phyloP scores from a whole-genome alignment of 2,888 invertebrate species.

The Tanypteryx hageni region DNA sequence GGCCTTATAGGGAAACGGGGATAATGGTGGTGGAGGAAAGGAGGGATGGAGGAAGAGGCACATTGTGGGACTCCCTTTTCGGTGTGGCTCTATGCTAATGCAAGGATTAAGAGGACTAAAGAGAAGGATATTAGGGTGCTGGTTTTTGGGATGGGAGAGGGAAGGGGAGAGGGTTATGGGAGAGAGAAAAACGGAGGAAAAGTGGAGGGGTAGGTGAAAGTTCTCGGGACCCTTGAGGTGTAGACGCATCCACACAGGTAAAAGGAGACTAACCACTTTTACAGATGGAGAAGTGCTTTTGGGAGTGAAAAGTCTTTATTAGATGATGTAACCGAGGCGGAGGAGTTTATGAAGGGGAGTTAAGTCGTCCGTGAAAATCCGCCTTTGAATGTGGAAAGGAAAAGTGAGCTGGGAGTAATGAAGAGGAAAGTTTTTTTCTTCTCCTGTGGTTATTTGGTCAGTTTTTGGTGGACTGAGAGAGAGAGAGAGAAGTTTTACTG shows the following conservation, averaged over 20 bases:
- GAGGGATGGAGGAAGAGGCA: background rate
- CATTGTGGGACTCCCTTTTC: background rate
- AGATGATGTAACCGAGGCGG: background rate
- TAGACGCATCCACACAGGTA: background rate
- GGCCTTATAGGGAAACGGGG: background rate
- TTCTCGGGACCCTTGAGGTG: constrained; percentile 7
- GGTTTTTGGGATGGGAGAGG: constrained; percentile 15
- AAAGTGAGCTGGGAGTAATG: background rate
- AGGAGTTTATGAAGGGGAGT: constrained; percentile 27
- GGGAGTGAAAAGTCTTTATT: constrained; percentile 1
- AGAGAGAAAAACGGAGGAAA: background rate
- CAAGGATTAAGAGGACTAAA: constrained; percentile 36
- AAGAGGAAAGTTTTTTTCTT: background rate
- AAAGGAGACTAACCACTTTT: background rate
- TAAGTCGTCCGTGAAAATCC: background rate
- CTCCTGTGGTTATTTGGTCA: background rate
- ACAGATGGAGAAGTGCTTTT: background rate
- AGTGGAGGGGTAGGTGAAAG: background rate
- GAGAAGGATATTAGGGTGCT: constrained; percentile 34
- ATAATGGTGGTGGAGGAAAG: background rate
- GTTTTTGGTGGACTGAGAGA: background rate
- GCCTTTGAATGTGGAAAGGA: background rate
- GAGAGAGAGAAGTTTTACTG: background rate
- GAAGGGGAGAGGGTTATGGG: background rate
- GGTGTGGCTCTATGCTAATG: constrained; percentile 37